Conservation (phyloP, 2,797 vertebrate species). For the Phoeniculus purpureus region DNA sequence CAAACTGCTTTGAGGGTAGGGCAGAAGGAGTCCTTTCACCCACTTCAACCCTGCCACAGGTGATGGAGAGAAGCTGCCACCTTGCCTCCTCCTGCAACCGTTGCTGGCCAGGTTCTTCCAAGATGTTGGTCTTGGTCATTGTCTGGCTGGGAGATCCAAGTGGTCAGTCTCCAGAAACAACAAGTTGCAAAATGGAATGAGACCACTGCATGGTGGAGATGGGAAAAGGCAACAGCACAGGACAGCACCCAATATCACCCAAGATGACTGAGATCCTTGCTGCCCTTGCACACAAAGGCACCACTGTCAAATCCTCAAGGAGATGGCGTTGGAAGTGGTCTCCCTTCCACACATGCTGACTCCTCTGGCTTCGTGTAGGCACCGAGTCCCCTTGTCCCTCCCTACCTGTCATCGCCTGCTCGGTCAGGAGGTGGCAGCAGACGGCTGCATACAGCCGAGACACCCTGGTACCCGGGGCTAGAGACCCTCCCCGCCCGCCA, state of each 20-base stretch:
- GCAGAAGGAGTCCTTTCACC: background rate
- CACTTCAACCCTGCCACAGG: background rate
- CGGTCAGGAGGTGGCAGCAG: conserved; percentile 68
- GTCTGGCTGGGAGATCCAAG: background rate
- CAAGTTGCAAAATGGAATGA: background rate
- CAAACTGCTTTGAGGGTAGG: accelerated
- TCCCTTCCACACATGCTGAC: background rate
- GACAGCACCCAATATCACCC: background rate
- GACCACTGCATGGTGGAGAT: accelerated
- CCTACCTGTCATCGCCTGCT: background rate
- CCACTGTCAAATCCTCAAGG: background rate
- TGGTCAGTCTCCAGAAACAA: background rate
- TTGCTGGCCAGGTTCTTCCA: background rate
- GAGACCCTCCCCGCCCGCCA: background rate
- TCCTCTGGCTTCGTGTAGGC: background rate
- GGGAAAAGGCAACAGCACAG: accelerated
- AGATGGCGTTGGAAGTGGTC: background rate
- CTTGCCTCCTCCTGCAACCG: background rate
- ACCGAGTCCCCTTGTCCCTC: background rate
- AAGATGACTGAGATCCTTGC: background rate
- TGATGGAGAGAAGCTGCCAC: background rate
- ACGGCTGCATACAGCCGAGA: background rate
- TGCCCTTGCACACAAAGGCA: background rate
- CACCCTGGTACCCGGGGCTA: background rate
- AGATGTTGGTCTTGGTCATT: background rate